A percentile compares a stretch with the other conserved stretches of the same genome.
Evolutionary conservation across 30 jellyfish, hydroid and myxozoan genomes (phyloP).

Genomic region (Pelagia noctiluca): DNA sequence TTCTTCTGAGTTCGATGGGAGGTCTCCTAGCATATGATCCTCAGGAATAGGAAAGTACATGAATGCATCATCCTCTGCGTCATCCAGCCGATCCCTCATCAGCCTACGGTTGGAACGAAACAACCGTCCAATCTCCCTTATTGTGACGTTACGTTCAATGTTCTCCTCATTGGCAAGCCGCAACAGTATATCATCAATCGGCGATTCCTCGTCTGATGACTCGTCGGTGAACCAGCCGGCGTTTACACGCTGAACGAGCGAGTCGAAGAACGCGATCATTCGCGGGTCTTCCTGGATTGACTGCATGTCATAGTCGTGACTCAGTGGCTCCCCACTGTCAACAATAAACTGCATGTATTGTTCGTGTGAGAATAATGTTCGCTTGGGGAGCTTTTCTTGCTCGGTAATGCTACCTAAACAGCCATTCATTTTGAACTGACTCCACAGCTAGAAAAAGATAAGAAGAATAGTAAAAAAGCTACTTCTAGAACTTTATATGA

Average conservation of each 20-base stretch:
- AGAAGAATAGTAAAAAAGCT: too few species aligned
- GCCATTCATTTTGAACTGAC: slow-evolving; percentile 82
- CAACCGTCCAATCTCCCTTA: slow-evolving; percentile 48
- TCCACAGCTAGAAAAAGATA: slow-evolving; percentile 83
- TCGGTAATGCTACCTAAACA: slow-evolving; percentile 78
- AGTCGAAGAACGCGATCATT: slow-evolving; percentile 94
- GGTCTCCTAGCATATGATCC: background rate
- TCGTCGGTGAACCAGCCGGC: slow-evolving; percentile 83
- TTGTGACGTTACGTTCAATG: slow-evolving; percentile 21
- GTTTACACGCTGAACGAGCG: slow-evolving; percentile 82
- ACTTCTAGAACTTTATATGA: too few species aligned
- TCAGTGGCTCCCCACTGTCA: slow-evolving; percentile 66
- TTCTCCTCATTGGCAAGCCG: slow-evolving; percentile 37
- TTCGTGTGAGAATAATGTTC: slow-evolving; percentile 72
- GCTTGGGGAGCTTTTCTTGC: slow-evolving; percentile 51
- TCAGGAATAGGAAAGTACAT: background rate
- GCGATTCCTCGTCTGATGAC: slow-evolving; percentile 73
- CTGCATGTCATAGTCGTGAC: slow-evolving; percentile 83
- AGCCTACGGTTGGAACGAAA: slow-evolving; percentile 43
- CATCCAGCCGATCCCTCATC: slow-evolving; percentile 36
- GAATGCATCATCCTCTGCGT: slow-evolving; percentile 16
- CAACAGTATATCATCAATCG: slow-evolving; percentile 54
- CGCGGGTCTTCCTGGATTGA: slow-evolving; percentile 89
- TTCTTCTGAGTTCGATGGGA: background rate
- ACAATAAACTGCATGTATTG: slow-evolving; percentile 74